Base-by-base conservation (phyloP, 2,888 invertebrate species). In the Ischnura elegans region DNA sequence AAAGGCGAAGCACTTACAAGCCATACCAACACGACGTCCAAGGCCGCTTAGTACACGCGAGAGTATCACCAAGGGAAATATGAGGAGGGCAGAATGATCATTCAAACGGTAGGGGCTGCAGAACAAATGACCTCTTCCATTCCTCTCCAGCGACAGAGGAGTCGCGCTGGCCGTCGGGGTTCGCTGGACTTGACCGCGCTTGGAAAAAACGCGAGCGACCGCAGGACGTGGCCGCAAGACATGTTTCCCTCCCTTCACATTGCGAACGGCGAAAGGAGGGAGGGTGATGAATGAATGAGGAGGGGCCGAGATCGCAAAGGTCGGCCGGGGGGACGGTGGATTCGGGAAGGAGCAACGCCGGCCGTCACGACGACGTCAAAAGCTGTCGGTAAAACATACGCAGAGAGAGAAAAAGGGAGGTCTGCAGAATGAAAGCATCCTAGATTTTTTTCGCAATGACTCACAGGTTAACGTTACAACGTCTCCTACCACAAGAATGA, bases 81-180 rank as follows among this genome's bases (percentile, higher is more conserved):
- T 6, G 29, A 0, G 76, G 29, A 36, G 76, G 76, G 36, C 2
- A 61, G 61, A 61, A 55, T 36, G 76, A 36, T 29, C 76, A 76
- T 76, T 76, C 76, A 76, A 29, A 36, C 76, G 29, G n/a, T n/a
- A n/a, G n/a, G n/a, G n/a, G n/a, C 61, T 25, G 61, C 61, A 76
- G 76, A 36, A 76, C 76, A 76, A 76, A 29, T 36, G 76, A 76
- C 76, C 76, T 76, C 76, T 25, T n/a, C 76, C 76, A 25, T 76
- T 10, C 16, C 76, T 76, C 76, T 36, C 36, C 16, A 0, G 61
- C 61, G n/a, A 61, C 61, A 25, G n/a, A 29, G 76, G 16, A 29
- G 36, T 76, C 76, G n/a, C n/a, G n/a, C n/a, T n/a, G n/a, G n/a
- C n/a, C n/a, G 76, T 76, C 76, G 76, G 76, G 76, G 76, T 76